phyloP scores from a whole-genome alignment of 2,113 vertebrate genomes.

The Anhinga anhinga region DNA sequence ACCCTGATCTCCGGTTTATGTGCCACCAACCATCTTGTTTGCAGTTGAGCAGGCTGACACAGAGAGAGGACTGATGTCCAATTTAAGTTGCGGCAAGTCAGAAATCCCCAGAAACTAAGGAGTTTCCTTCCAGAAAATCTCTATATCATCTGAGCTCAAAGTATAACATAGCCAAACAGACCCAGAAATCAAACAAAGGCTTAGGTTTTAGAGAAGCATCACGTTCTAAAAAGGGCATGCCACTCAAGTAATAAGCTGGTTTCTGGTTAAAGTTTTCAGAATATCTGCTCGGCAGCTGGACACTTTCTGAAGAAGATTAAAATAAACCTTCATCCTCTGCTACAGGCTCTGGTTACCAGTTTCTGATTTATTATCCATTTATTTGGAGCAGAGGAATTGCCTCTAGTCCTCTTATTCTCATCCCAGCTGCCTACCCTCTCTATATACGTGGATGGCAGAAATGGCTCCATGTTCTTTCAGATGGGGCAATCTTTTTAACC shows the following conservation, averaged over 20 bases:
- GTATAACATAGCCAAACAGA: neutral
- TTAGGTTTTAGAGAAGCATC: neutral
- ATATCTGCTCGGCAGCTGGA: neutral
- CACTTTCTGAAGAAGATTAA: conserved; percentile 1
- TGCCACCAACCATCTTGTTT: neutral
- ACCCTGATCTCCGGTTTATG: neutral
- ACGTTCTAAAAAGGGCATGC: neutral
- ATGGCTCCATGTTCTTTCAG: conserved; percentile 14
- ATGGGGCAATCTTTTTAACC: conserved; percentile 41
- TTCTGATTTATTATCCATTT: conserved; percentile 52
- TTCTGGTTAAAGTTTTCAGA: neutral
- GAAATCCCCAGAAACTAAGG: neutral
- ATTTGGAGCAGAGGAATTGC: conserved; percentile 4
- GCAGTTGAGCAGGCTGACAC: neutral
- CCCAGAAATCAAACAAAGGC: neutral
- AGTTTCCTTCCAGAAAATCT: neutral
- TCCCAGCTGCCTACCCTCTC: neutral
- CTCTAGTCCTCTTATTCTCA: conserved; percentile 27
- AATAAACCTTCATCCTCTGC: neutral
- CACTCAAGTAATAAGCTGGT: neutral
- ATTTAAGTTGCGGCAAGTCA: neutral
- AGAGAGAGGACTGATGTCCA: neutral
- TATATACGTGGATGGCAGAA: neutral
- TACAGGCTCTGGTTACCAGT: conserved; percentile 7
- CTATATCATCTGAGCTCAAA: neutral